Evolutionary conservation across 2,888 invertebrate species (phyloP), one percentile per base, ranked within the genome.

Genomic region (Oeneis ivallda): DNA sequence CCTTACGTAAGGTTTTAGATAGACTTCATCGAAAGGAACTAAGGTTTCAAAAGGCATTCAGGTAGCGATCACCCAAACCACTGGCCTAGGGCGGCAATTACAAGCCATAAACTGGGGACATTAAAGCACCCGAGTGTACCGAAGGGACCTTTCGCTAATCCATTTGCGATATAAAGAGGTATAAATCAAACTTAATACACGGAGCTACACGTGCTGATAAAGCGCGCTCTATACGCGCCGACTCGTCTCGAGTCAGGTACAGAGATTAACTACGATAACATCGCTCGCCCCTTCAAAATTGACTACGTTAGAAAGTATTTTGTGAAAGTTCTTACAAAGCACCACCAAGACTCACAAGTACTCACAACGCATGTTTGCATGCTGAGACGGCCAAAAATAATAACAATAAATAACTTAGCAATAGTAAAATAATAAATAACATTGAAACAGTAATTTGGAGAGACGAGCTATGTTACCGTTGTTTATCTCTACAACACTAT

Each of bases 171-270:
- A 91, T 90, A 91, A 83, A 90, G 85, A 85, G 86, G 85, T 88
- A 89, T 92, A 92, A 91, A 92, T 92, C 92, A 92, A 89, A 89
- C 84, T 88, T 92, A 90, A 91, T 91, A 89, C 89, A 60, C 82
- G 26, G 26, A 81, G 84, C 81, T 90, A 89, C 91, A 91, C 88
- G 89, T 91, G 91, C 85, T 90, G 88, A 90, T 91, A 91, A 89
- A 79, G 78, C 77, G 62, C 70, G 72, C 70, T 74, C 68, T 70
- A 67, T 56, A 63, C 71, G 68, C 70, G 70, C 77, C 70, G 70
- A 71, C 70, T 69, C 64, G 8, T 8, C 37, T 7, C 1, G 37
- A 7, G 37, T 37, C 7, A 7, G 8, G 37, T 9, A 37, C 7
- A 37, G 7, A 7, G 7, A 7, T 6, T 6, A 6, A 34, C 4